Conservation (phyloP, 2,797 vertebrate species). For the Xiphophorus birchmanni region DNA sequence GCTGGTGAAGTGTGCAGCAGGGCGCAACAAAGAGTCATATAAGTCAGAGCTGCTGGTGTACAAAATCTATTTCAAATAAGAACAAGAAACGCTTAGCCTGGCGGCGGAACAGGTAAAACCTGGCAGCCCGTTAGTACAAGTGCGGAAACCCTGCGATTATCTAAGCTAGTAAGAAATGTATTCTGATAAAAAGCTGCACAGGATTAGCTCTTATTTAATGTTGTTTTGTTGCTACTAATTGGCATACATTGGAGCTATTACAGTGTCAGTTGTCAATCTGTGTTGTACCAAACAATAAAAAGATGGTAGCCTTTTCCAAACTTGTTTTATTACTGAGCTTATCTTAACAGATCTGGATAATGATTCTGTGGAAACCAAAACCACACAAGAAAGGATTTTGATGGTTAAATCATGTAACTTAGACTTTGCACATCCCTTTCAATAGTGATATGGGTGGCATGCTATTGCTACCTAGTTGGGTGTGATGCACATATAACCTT, state of each 20-base stretch:
- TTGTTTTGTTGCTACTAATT: not conserved
- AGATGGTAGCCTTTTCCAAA: not conserved
- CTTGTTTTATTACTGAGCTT: too few species aligned
- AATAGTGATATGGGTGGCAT: conserved; percentile 15
- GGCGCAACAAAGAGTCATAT: not conserved
- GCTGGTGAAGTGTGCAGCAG: too few species aligned
- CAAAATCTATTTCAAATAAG: too few species aligned
- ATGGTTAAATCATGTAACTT: conserved; percentile 13
- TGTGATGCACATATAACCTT: conserved; percentile 72
- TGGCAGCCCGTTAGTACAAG: too few species aligned
- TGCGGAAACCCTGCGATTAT: not conserved
- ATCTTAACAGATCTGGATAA: not conserved
- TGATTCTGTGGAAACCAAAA: not conserved
- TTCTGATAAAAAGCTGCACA: not conserved
- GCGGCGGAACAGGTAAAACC: too few species aligned
- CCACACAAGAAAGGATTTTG: conserved; percentile 16
- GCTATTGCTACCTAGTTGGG: conserved; percentile 14
- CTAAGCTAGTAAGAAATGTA: not conserved
- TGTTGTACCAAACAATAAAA: not conserved
- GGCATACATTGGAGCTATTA: not conserved
- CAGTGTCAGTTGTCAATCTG: not conserved
- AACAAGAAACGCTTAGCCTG: too few species aligned
- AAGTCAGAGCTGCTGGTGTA: too few species aligned
- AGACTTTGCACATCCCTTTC: not conserved
- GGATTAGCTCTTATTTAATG: not conserved